phyloP scores from a whole-genome alignment of 2,797 vertebrate species.

The Salarias fasciatus region DNA sequence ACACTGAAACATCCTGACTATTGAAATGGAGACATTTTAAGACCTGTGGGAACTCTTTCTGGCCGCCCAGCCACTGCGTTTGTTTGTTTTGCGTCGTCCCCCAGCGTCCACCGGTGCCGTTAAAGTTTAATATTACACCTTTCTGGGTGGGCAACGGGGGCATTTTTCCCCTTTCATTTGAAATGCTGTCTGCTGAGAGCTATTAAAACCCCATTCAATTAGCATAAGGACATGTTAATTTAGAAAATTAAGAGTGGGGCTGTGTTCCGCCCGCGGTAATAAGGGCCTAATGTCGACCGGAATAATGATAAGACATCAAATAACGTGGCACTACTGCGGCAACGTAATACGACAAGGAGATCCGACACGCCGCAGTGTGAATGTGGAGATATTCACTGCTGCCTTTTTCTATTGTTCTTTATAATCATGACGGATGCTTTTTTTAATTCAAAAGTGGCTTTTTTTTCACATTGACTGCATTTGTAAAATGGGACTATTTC shows the following conservation, averaged over 20 bases:
- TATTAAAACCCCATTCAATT: constrained; percentile 70
- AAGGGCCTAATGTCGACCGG: constrained; percentile 50
- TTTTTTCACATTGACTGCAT: constrained; percentile 15
- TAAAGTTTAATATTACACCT: constrained; percentile 11
- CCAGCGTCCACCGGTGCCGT: constrained; percentile 28
- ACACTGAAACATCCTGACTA: no score
- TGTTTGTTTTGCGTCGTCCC: constrained; percentile 19
- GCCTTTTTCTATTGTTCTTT: constrained; percentile 4
- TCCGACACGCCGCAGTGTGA: constrained; percentile 26
- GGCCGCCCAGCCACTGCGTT: background rate
- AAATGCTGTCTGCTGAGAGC: constrained; percentile 56
- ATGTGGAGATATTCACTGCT: constrained; percentile 6
- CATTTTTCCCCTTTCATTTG: constrained; percentile 28
- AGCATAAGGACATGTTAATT: constrained; percentile 69
- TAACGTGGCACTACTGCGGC: constrained; percentile 38
- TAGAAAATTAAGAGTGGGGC: constrained; percentile 62
- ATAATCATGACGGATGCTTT: constrained; percentile 35
- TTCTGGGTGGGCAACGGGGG: constrained; percentile 3
- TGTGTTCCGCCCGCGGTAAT: constrained; percentile 61
- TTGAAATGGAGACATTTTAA: no score
- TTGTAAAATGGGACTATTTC: constrained; percentile 29
- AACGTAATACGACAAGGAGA: constrained; percentile 37
- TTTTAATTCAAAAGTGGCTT: constrained; percentile 6
- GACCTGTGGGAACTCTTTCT: no score
- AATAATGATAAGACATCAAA: constrained; percentile 64